Conservation (phyloP, 2,797 vertebrate genomes). For the Enteromius unitaeniatus region DNA sequence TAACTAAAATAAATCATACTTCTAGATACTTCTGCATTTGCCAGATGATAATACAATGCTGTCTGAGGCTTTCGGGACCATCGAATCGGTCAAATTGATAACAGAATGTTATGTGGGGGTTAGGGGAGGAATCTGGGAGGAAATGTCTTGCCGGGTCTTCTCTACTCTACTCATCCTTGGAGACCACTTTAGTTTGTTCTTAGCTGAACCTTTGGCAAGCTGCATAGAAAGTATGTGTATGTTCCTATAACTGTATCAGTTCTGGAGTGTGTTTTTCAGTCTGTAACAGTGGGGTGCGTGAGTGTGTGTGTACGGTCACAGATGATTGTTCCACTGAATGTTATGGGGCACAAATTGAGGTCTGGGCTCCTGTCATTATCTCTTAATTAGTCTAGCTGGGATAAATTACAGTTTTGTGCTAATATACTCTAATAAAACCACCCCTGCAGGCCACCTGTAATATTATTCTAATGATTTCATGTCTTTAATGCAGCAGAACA, state of each 20-base stretch:
- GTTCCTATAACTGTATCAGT: slow-evolving; percentile 42
- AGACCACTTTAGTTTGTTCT: slow-evolving; percentile 45
- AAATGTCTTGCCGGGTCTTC: slow-evolving; percentile 49
- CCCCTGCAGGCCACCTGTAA: slow-evolving; percentile 68
- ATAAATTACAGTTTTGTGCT: slow-evolving; percentile 68
- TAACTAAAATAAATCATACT: neutral
- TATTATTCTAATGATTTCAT: slow-evolving; percentile 75
- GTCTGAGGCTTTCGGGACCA: neutral
- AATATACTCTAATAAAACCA: slow-evolving; percentile 70
- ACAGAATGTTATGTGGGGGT: slow-evolving; percentile 9
- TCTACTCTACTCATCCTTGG: slow-evolving; percentile 43
- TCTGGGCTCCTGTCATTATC: slow-evolving; percentile 50
- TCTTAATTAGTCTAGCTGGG: slow-evolving; percentile 64
- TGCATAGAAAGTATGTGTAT: slow-evolving; percentile 26
- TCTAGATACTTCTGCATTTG: neutral
- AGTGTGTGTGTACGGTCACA: slow-evolving; percentile 17
- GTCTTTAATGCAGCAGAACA: slow-evolving; percentile 56
- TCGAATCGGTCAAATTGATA: slow-evolving; percentile 13
- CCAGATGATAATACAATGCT: neutral
- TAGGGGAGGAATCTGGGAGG: slow-evolving; percentile 36
- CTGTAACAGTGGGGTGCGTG: slow-evolving; percentile 11
- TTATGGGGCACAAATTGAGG: slow-evolving; percentile 16
- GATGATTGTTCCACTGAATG: slow-evolving; percentile 9
- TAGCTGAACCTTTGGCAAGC: slow-evolving; percentile 48
- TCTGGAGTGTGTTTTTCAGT: slow-evolving; percentile 37